Base-by-base conservation (phyloP, 2,888 invertebrate genomes). In the Trilocha varians region DNA sequence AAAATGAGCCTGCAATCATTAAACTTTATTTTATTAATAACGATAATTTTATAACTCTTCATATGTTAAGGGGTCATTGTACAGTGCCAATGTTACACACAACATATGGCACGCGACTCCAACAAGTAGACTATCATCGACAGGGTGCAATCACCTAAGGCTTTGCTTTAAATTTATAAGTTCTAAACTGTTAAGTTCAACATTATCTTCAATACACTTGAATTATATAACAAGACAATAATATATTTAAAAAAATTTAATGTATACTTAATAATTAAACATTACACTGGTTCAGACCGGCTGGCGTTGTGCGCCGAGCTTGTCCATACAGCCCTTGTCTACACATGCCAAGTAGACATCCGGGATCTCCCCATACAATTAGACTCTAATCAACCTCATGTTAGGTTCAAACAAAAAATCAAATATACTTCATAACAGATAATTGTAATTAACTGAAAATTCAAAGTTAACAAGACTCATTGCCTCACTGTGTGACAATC, bases 221-320 rank as follows among this genome's bases (percentile, higher is more conserved):
- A 84, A 83, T 78, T 79, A 85, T 82, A 84, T 87, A 87, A 87
- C 86, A 86, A 86, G 83, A 83, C 78, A 83, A 83, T 84, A 83
- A 84, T 86, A 87, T 84, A 85, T 85, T 78, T 86, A 85, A 85
- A 83, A 83, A 76, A 78, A 75, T 84, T 82, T 78, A 78, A 83
- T 83, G 79, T 80, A 78, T 78, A 69, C 82, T 79, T 84, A 82
- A 78, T 68, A 76, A 77, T 74, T 79, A 78, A 80, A 79, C 78
- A 78, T 83, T 78, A 79, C 77, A 78, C 76, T 79, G 84, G 78
- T 77, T 78, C 75, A 75, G 75, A 71, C 80, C 77, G 60, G 62
- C 66, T 65, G 75, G 75, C 76, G 70, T 70, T 65, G 64, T 62
- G 62, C 67, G 66, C 57, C 46, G 69, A 73, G 72, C 73, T 70